Percentiles rank a stretch among this genome's conserved stretches.
These are phyloP conservation scores for Sebastes kiyomatsui DNA, from an alignment of 2,797 vertebrate genomes.

Conservation along the genomic window DNA sequence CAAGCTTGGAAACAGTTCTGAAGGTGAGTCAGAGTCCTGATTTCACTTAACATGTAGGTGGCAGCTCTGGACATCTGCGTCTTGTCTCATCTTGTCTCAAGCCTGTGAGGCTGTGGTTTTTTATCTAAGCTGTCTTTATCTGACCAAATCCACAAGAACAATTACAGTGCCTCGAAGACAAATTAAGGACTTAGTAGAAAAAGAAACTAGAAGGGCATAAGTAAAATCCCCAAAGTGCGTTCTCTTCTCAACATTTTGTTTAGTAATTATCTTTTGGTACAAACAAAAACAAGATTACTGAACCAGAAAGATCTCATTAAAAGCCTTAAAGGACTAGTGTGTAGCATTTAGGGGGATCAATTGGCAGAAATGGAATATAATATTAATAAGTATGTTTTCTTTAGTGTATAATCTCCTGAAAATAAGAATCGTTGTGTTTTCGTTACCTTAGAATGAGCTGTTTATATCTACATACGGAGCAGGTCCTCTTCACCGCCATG, in stretches of 20 bases:
- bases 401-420: neutral
- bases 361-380: neutral
- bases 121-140: constrained; percentile 2
- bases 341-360: neutral
- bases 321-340: neutral
- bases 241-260: neutral
- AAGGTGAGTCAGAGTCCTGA: constrained; percentile 4
- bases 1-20: neutral
- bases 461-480: no score
- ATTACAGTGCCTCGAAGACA: neutral
- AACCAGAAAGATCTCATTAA: constrained; percentile 15
- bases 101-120: neutral
- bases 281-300: constrained; percentile 10
- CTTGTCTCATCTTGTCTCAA: neutral
- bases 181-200: neutral
- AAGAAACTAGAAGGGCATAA: neutral
- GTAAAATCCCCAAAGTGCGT: neutral
- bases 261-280: neutral
- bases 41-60: neutral
- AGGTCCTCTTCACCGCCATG: neutral
- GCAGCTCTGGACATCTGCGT: neutral
- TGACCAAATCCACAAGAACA: neutral
- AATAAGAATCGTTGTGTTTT: neutral
- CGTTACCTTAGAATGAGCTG: neutral
- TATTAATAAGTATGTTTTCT: neutral